Percentiles rank a stretch among this genome's conserved stretches.
phyloP scores from a whole-genome alignment of 2,888 invertebrate genomes.

The Carterocephalus palaemon region DNA sequence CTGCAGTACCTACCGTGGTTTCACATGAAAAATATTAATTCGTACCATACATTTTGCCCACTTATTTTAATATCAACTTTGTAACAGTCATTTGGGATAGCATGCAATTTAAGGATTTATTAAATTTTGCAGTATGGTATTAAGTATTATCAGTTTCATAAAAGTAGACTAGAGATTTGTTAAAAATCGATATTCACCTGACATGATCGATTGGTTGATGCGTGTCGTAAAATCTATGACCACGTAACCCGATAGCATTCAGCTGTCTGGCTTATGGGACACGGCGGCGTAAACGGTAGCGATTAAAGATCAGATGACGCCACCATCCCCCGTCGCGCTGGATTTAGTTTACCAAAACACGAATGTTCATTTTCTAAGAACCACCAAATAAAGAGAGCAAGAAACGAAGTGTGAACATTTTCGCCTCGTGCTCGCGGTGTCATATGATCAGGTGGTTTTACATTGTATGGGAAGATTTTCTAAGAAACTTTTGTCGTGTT shows the following conservation, averaged over 20 bases:
- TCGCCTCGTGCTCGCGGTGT: constrained; percentile 29
- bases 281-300: constrained; percentile 66
- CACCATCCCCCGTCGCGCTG: constrained; percentile 52
- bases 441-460: neutral
- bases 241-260: constrained; percentile 59
- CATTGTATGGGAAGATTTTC: constrained; percentile 3
- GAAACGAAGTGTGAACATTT: constrained; percentile 33
- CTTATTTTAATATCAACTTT: no score
- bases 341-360: constrained; percentile 38
- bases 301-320: constrained; percentile 57
- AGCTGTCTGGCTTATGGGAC: constrained; percentile 39
- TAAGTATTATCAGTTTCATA: no score
- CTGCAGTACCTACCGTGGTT: no score
- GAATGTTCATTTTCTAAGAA: constrained; percentile 41
- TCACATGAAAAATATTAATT: no score
- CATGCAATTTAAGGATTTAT: no score
- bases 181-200: constrained; percentile 8
- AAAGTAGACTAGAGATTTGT: no score
- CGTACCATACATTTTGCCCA: no score
- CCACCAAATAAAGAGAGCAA: constrained; percentile 26
- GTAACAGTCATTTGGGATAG: no score
- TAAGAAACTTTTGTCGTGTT: neutral
- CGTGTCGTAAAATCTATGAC: constrained; percentile 56
- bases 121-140: no score
- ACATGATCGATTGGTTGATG: constrained; percentile 36